phyloP scores from a whole-genome alignment of 2,113 vertebrate genomes.

The Sinocyclocheilus maitianheensis region DNA sequence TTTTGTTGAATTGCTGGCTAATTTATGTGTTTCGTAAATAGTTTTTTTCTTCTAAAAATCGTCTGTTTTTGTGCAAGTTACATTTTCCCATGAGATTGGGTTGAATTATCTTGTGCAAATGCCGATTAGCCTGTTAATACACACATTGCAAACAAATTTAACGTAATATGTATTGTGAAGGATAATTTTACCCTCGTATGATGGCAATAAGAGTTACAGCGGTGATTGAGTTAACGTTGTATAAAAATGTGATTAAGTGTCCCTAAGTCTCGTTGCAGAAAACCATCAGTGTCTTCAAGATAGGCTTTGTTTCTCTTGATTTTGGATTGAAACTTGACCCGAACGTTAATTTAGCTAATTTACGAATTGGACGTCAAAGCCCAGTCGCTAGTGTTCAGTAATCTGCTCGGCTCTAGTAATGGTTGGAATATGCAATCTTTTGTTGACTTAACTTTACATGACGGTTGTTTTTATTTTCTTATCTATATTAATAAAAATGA shows the following conservation, averaged over 20 bases:
- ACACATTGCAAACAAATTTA: background rate
- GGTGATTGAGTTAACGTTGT: background rate
- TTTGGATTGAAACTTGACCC: background rate
- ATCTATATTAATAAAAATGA: constrained; percentile 99
- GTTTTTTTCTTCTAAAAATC: too few relatives aligned
- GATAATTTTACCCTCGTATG: background rate
- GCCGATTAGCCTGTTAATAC: background rate
- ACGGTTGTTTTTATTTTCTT: constrained; percentile 93
- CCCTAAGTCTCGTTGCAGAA: background rate
- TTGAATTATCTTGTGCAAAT: background rate
- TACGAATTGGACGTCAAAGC: background rate
- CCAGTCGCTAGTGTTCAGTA: constrained; percentile 47
- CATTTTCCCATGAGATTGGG: background rate
- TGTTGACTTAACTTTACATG: constrained; percentile 83
- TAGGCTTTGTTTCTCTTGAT: background rate
- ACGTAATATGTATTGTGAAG: background rate
- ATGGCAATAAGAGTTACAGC: background rate
- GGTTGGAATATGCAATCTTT: constrained; percentile 76
- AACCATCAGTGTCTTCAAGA: background rate
- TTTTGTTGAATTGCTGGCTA: too few relatives aligned
- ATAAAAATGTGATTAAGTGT: background rate
- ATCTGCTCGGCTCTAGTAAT: constrained; percentile 48
- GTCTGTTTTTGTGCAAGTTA: background rate
- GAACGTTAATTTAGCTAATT: background rate
- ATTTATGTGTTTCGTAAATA: too few relatives aligned